Conservation (phyloP, 2,888 invertebrate species). For the Leptinotarsa rubiginosa region DNA sequence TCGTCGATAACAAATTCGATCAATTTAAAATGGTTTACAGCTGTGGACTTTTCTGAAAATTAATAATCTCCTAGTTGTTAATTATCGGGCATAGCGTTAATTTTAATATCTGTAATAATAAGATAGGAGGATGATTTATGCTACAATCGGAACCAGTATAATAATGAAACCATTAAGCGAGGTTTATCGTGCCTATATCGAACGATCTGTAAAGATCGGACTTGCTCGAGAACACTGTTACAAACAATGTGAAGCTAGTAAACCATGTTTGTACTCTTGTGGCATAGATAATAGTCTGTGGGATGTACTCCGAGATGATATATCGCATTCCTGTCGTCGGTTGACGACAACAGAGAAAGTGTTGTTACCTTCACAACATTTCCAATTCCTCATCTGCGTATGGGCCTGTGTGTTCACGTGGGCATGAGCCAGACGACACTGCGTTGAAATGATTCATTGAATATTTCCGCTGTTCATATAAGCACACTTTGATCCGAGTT, state of each 20-base stretch:
- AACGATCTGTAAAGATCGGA: conserved; percentile 54
- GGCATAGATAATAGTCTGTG: conserved; percentile 24
- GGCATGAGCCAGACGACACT: conserved; percentile 1
- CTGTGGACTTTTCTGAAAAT: conserved; percentile 38
- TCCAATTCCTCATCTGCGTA: conserved; percentile 3
- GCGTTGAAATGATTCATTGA: neutral
- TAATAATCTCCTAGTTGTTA: conserved; percentile 44
- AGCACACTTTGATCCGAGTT: neutral
- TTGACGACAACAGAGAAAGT: conserved; percentile 18
- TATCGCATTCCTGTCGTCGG: conserved; percentile 20
- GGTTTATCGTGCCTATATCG: conserved; percentile 58
- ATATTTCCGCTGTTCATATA: neutral
- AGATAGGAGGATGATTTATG: conserved; percentile 55
- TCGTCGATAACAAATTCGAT: conserved; percentile 36
- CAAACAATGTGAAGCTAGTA: conserved; percentile 54
- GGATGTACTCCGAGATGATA: neutral
- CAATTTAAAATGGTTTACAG: conserved; percentile 35
- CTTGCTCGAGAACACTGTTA: conserved; percentile 44
- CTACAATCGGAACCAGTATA: conserved; percentile 57
- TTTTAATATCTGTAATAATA: conserved; percentile 56
- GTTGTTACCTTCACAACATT: conserved; percentile 13
- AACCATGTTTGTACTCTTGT: conserved; percentile 35
- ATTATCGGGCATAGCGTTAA: conserved; percentile 53
- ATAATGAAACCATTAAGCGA: conserved; percentile 60
- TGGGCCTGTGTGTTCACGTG: conserved; percentile 5